phyloP scores from a whole-genome alignment of 2,113 vertebrate species.

The Pseudopipra pipra region DNA sequence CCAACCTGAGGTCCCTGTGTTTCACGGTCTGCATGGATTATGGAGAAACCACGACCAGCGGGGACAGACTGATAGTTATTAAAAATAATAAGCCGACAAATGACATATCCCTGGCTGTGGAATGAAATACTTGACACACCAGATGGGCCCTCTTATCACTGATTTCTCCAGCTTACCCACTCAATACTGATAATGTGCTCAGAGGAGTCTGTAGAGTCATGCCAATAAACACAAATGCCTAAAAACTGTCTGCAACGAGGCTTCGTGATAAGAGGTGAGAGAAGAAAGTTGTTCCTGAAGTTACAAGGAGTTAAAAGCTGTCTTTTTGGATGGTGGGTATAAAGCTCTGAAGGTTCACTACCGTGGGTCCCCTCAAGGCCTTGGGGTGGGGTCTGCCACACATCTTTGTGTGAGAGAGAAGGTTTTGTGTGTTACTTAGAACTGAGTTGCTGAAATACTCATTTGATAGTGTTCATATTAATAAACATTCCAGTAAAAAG shows the following conservation, averaged over 20 bases:
- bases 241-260: conserved; percentile 2
- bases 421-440: neutral
- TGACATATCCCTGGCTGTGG: neutral
- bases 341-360: neutral
- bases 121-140: neutral
- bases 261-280: neutral
- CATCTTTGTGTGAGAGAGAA: neutral
- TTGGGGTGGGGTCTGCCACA: neutral
- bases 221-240: neutral
- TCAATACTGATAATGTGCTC: neutral
- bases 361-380: neutral
- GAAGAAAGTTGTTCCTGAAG: neutral
- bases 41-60: neutral
- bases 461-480: neutral
- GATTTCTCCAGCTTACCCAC: neutral
- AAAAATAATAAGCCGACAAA: neutral
- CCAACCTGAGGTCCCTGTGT: neutral
- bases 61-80: neutral
- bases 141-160: neutral
- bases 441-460: neutral
- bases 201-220: neutral
- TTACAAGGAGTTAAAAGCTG: neutral
- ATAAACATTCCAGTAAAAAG: neutral
- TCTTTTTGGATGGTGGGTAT: neutral
- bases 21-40: neutral